Evolutionary conservation across 2,888 invertebrate genomes (phyloP), one percentile per base, ranked within the genome.

Genomic region (Anodontia alba): DNA sequence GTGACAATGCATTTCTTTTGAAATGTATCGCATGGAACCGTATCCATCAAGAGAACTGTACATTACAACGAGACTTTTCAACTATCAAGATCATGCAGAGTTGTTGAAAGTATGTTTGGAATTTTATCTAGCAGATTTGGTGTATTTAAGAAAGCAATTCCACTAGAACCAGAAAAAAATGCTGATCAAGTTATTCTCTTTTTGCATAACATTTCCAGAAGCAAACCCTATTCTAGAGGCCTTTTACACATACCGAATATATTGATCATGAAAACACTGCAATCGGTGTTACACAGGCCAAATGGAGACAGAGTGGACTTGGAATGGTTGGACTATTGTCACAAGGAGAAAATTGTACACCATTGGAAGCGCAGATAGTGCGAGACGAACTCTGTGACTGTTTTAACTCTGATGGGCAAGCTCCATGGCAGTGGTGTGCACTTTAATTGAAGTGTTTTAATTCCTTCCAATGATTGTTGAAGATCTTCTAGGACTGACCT

Each of bases 1-100:
- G 66, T 10, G 78, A 78, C 46, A 74, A 78, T 26, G 78, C 79
- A 5, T 88, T 88, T 71, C 73, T 77, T 3, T 54, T 88, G 17
- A 76, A 69, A 46, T 8, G 0, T 66, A 83, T 66, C 12, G 87
- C 8, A 78, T 88, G 75, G 78, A 81, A 70, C 88, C 88, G 0
- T 87, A 75, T 70, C 75, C 82, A n/a, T 36, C 57, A 15, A 42
- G 71, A 17, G 33, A 51, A 23, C 31, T 84, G 12, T 33, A 20
- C 20, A 15, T 43, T 17, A 49, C 46, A 12, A 42, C 73, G 54
- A 66, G 43, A 49, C 51, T 68, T 7, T 80, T 68, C 38, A 12
- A 57, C 36, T 72, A 31, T 71, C 72, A 8, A 71, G 73, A 33
- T 62, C 69, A 7, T 31, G 76, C 8, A 20, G 73, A 68, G 54